Evolutionary conservation across 2,888 invertebrate species (phyloP).

Genomic region (Drosophila phalerata): DNA sequence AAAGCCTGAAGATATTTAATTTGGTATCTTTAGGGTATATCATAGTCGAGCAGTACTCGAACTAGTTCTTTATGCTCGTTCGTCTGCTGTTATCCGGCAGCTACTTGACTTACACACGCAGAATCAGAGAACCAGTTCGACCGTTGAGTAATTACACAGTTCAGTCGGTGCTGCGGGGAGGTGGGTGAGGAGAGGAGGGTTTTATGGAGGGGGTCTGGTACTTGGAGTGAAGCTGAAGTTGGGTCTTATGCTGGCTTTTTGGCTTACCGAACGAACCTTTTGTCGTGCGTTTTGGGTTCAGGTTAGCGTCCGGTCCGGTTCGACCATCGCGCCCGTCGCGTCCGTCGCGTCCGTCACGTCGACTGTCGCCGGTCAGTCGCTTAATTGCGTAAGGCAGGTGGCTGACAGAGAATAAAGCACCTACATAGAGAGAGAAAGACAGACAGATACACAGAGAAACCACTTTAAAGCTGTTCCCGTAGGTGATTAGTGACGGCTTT

Average conservation of each 20-base stretch:
- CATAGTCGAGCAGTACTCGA: neutral
- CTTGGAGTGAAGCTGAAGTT: conserved; percentile 26
- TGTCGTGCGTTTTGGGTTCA: conserved; percentile 56
- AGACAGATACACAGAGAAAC: conserved; percentile 49
- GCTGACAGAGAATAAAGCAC: conserved; percentile 75
- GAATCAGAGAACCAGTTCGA: conserved; percentile 70
- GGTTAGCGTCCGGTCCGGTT: conserved; percentile 27
- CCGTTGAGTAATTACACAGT: conserved; percentile 77
- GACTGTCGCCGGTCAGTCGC: conserved; percentile 56
- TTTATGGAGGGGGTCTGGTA: neutral
- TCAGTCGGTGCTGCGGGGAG: conserved; percentile 21
- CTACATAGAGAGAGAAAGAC: conserved; percentile 30
- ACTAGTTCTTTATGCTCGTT: conserved; percentile 24
- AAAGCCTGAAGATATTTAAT: too few relatives aligned
- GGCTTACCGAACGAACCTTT: conserved; percentile 59
- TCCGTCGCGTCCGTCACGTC: conserved; percentile 33
- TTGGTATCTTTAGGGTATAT: neutral
- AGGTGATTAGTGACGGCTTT: conserved; percentile 73
- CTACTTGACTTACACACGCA: conserved; percentile 79
- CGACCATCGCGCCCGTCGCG: neutral
- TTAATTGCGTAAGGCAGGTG: conserved; percentile 82
- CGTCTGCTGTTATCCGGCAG: conserved; percentile 69
- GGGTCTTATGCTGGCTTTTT: conserved; percentile 48
- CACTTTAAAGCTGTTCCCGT: conserved; percentile 78
- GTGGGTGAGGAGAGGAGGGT: neutral